These are phyloP conservation scores for Anniella stebbinsi DNA, from an alignment of 2,797 vertebrate species.

Conservation along the genomic window DNA sequence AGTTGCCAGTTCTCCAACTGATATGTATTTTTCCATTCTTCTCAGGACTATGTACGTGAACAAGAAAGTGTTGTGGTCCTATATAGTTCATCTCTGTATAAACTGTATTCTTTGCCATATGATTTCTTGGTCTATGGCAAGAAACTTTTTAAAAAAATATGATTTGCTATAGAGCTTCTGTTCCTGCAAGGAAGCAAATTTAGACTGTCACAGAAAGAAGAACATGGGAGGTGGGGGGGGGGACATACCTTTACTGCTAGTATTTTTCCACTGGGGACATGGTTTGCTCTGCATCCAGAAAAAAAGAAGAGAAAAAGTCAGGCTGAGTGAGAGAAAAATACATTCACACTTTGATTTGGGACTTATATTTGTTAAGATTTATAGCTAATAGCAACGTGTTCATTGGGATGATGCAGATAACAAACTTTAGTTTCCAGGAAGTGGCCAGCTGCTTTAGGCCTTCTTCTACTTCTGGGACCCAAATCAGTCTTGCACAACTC, in stretches of 20 bases:
- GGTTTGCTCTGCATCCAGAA: conserved; percentile 86
- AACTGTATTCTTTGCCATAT: not conserved
- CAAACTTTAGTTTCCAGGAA: not conserved
- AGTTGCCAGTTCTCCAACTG: not conserved
- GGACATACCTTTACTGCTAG: conserved; percentile 95
- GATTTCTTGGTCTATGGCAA: rapidly evolving
- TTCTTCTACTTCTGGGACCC: too few species aligned
- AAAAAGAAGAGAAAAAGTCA: not conserved
- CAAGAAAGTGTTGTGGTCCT: rapidly evolving
- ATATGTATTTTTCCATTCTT: not conserved
- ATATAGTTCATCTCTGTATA: not conserved
- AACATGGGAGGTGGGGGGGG: conserved; percentile 12
- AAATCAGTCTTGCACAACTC: not conserved
- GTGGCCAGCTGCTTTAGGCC: too few species aligned
- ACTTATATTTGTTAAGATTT: not conserved
- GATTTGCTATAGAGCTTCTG: not conserved
- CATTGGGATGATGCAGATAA: not conserved
- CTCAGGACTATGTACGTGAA: rapidly evolving
- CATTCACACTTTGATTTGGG: not conserved
- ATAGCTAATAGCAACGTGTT: not conserved
- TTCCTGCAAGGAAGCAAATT: not conserved
- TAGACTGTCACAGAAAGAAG: conserved; percentile 28
- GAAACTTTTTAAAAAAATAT: not conserved
- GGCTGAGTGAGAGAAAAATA: not conserved
- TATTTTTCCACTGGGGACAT: conserved; percentile 91